Evolutionary conservation across 2,888 invertebrate genomes (phyloP).

Genomic region (Cephus runcator): DNA sequence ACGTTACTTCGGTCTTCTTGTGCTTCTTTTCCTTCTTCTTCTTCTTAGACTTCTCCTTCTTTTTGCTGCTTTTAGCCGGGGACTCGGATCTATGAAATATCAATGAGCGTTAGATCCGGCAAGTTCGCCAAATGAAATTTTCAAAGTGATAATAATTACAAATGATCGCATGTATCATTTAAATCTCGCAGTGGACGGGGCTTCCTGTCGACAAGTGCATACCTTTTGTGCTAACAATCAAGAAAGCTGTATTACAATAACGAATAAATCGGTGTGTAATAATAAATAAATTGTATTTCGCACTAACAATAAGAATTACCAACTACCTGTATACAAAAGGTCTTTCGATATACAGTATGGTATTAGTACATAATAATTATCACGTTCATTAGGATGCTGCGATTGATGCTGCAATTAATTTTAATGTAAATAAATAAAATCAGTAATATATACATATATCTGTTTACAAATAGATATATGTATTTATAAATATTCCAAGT

Average conservation of each 20-base stretch:
- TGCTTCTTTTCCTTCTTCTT: constrained; percentile 64
- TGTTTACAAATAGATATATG: neutral
- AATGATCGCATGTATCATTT: constrained; percentile 22
- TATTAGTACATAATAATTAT: neutral
- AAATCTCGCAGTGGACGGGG: constrained; percentile 57
- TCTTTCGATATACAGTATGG: neutral
- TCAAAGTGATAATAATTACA: constrained; percentile 8
- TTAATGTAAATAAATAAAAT: neutral
- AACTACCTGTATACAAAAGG: neutral
- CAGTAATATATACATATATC: neutral
- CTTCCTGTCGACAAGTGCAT: constrained; percentile 61
- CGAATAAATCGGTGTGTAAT: constrained; percentile 38
- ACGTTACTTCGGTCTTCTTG: constrained; percentile 55
- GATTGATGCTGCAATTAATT: neutral
- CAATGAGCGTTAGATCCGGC: neutral
- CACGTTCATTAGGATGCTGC: neutral
- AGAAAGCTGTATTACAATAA: constrained; percentile 49
- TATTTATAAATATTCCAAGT: neutral
- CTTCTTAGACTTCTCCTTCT: constrained; percentile 61
- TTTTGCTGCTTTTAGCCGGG: constrained; percentile 56
- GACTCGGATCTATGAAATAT: constrained; percentile 61
- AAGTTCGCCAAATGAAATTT: neutral
- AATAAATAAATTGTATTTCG: constrained; percentile 33
- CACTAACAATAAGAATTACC: neutral
- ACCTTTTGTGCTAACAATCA: constrained; percentile 60